Base-by-base conservation (phyloP, 2,888 invertebrate genomes). In the Ditula angustiorana region DNA sequence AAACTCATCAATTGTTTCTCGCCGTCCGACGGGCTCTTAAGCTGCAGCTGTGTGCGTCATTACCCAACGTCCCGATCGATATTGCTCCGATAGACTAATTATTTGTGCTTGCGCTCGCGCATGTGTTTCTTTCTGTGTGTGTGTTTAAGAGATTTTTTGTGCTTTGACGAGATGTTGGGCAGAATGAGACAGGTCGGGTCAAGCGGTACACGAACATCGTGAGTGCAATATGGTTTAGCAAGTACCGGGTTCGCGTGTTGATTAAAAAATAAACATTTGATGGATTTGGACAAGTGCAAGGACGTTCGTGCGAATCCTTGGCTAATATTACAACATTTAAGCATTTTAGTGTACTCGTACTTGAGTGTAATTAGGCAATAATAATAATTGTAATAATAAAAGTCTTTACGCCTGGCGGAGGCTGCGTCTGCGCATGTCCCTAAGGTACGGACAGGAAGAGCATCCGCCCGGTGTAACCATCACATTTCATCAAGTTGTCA, bases 31-130 rank as follows among this genome's bases (percentile, higher is more conserved):
- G 7, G 19, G 75, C 70, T 62, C 74, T 73, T 73, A 72, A 70
- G 70, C 66, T 60, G 63, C 71, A 63, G 66, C 66, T 70, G 69
- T 77, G 76, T 80, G 81, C 80, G 79, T 76, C 79, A 72, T 87
- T 85, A 78, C 87, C 77, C 83, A 89, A 89, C 83, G 78, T 78
- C 71, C 76, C 79, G 84, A 85, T 87, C 83, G 79, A 83, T 86
- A 85, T 85, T 77, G 77, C 77, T 58, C 57, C 77, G 81, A 85
- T 87, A 83, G 75, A 81, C 84, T 89, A 88, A 90, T 90, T 90
- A 86, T 81, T 82, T 69, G 66, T 44, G 56, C 44, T 35, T 7
- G 57, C 52, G 75, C 63, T 1, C 19, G 16, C 5, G 41, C 10
- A n/a, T n/a, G n/a, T n/a, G n/a, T n/a, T n/a, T 58, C 44, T 57